phyloP scores from a whole-genome alignment of 1,140 invertebrate genomes.

The Lasioglossum baleicum region DNA sequence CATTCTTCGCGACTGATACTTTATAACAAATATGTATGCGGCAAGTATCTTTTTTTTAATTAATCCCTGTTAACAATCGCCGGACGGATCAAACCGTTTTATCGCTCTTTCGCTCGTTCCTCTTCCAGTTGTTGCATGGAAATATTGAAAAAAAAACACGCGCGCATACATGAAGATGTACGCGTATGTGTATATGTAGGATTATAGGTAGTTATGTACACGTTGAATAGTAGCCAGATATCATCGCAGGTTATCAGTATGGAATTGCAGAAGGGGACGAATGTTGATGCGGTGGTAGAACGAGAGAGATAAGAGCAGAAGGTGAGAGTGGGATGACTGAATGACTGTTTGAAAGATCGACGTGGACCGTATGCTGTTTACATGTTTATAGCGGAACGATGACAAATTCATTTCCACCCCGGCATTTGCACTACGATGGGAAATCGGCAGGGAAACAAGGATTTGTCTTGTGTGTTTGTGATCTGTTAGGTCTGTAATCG shows the following conservation, averaged over 20 bases:
- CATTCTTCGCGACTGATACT: no score
- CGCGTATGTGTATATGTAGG: conserved; percentile 11
- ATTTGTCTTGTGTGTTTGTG: no score
- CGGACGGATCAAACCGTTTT: neutral
- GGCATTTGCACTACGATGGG: no score
- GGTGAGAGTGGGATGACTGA: conserved; percentile 33
- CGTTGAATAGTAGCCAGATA: conserved; percentile 60
- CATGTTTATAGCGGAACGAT: neutral
- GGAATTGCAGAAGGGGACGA: conserved; percentile 41
- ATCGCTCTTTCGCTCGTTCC: conserved; percentile 21
- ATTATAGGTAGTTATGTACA: conserved; percentile 10
- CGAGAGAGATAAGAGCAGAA: conserved; percentile 25
- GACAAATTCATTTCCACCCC: no score
- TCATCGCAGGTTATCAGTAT: conserved; percentile 73
- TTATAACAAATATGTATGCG: neutral
- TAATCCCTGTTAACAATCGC: neutral
- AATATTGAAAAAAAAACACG: conserved; percentile 33
- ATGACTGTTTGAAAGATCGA: conserved; percentile 54
- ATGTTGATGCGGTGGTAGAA: conserved; percentile 23
- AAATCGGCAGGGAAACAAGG: no score
- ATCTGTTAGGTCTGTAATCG: no score
- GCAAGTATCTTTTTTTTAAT: neutral
- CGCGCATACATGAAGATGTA: no score
- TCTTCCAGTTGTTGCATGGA: neutral
- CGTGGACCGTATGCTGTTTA: conserved; percentile 72